phyloP scores from a whole-genome alignment of 2,113 vertebrate species.

The Xerus inauris region DNA sequence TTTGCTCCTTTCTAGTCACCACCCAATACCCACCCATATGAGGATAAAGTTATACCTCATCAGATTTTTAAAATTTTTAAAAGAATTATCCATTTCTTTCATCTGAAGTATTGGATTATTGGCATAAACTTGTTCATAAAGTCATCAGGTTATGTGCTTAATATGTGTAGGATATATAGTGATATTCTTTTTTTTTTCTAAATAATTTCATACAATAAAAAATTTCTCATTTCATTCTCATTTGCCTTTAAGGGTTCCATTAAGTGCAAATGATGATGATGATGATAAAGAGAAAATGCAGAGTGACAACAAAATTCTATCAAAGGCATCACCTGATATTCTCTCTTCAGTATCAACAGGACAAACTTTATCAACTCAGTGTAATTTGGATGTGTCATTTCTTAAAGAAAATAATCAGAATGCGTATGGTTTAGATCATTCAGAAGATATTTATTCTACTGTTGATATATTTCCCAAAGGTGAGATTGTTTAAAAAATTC shows the following conservation, averaged over 20 bases:
- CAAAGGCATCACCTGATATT: conserved; percentile 47
- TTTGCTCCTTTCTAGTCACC: background rate
- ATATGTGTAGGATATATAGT: background rate
- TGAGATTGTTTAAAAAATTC: conserved; percentile 65
- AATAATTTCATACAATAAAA: conserved; percentile 45
- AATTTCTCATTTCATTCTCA: conserved; percentile 50
- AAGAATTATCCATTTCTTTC: background rate
- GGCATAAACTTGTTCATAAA: background rate
- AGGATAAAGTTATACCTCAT: background rate
- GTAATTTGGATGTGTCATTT: conserved; percentile 36
- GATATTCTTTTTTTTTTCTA: background rate
- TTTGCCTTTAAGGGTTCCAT: conserved; percentile 66
- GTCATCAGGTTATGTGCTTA: background rate
- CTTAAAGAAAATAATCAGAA: conserved; percentile 73
- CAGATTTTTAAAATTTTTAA: background rate
- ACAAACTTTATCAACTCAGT: conserved; percentile 51
- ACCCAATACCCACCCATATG: background rate
- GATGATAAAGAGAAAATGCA: conserved; percentile 55
- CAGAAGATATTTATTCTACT: conserved; percentile 54
- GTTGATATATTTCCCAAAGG: conserved; percentile 74
- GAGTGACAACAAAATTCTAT: background rate
- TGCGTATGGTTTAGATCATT: conserved; percentile 51
- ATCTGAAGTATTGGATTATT: background rate
- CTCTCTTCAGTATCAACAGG: conserved; percentile 24
- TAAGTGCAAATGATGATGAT: conserved; percentile 71